Base-by-base conservation (phyloP, 1,140 invertebrate species). In the Eueides isabella region DNA sequence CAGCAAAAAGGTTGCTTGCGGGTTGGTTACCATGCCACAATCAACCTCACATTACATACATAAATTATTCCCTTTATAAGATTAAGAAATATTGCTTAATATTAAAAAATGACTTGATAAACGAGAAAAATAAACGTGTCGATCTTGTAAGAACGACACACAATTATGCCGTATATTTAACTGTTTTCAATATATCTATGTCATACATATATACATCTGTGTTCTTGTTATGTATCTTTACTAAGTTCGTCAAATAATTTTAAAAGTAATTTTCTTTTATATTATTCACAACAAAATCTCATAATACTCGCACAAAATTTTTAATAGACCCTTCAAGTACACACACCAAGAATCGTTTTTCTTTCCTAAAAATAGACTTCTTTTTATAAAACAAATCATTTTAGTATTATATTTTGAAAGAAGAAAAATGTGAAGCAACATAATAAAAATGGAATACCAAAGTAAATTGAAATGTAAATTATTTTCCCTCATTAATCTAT, bases 391-490 rank as follows among this genome's bases (percentile, higher is more conserved):
- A 12, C 0, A 26, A 26, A 12, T 11, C 7, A 0, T 26, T 55
- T 55, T 55, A 55, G 2, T 26, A 55, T 55, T 26, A 55, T 55
- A 26, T 55, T 55, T 55, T 55, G 7, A 55, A 14, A 55, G 48
- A 7, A 11, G 9, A 26, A 55, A 55, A 55, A 26, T 23, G 19
- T 12, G 48, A 55, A n/a, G 23, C 61, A 31, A 11, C 31, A 30
- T 30, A 29, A 63, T 31, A 2, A 63, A 55, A 63, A 63, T 16
- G 26, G 64, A 9, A 23, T 65, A 35, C 14, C 38, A 29, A 61
- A 61, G 9, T 61, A 61, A 72, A 67, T 72, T 67, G 33, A 67
- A 62, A 41, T 72, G 71, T 23, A 72, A 72, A 72, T 72, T 72
- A 67, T 67, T 72, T 44, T 64, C 28, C 63, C 71, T 61, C 5